Evolutionary conservation across 2,113 vertebrate species (phyloP).

Genomic region (Leptobrachium leishanense): DNA sequence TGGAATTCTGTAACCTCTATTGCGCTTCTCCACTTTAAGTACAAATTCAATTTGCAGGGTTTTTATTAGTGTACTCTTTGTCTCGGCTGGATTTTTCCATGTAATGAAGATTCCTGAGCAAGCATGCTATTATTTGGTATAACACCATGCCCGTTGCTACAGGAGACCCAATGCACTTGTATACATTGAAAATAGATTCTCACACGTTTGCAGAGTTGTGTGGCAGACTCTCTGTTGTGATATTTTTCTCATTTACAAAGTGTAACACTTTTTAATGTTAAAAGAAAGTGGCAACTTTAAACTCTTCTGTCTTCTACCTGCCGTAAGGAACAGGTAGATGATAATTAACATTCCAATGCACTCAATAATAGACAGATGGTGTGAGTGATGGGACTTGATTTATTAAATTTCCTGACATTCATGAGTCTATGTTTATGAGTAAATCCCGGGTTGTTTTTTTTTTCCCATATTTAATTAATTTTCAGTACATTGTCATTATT

Average conservation of each 20-base stretch:
- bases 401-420: too few relatives aligned
- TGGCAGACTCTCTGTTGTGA: not conserved
- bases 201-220: not conserved
- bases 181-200: slow-evolving; percentile 1
- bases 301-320: too few relatives aligned
- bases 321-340: too few relatives aligned
- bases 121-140: slow-evolving; percentile 21
- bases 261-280: slow-evolving; percentile 1
- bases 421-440: too few relatives aligned
- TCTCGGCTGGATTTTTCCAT: slow-evolving; percentile 13
- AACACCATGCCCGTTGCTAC: not conserved
- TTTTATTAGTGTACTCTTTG: slow-evolving; percentile 19
- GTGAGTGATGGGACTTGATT: too few relatives aligned
- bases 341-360: too few relatives aligned
- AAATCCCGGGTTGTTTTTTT: too few relatives aligned
- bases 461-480: too few relatives aligned
- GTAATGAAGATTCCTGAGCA: slow-evolving; percentile 7
- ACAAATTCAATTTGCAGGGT: slow-evolving; percentile 20
- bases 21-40: slow-evolving; percentile 19
- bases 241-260: slow-evolving; percentile 10
- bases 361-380: too few relatives aligned
- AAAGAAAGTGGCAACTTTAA: not conserved
- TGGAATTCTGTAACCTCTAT: slow-evolving; percentile 1
- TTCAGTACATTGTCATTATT: too few relatives aligned
- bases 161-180: not conserved